A percentile compares a stretch with the other conserved stretches of the same genome.
Conservation (phyloP, 2,888 invertebrate species). For the Tanypteryx hageni region DNA sequence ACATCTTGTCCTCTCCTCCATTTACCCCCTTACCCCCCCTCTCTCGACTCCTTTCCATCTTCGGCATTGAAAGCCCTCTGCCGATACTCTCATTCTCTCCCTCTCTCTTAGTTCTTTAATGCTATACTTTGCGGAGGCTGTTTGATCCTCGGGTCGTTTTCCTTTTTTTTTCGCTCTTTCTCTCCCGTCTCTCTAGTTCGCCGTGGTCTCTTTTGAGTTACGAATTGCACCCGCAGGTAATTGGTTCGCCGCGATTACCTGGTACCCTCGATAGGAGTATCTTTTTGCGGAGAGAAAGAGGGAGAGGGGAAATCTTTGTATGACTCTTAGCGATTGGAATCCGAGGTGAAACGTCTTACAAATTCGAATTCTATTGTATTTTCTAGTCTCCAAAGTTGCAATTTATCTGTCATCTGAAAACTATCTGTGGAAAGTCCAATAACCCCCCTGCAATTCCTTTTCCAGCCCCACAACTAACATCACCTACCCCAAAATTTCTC, state of each 20-base stretch:
- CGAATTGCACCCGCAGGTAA: conserved; percentile 19
- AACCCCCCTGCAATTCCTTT: too few species aligned
- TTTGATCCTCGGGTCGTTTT: not conserved
- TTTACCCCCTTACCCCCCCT: not conserved
- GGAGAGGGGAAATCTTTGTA: not conserved
- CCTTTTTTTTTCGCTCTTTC: not conserved
- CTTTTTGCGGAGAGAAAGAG: not conserved
- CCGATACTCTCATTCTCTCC: not conserved
- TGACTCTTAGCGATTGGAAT: not conserved
- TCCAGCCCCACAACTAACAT: not conserved
- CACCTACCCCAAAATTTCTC: too few species aligned
- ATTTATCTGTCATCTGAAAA: not conserved
- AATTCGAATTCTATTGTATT: conserved; percentile 10
- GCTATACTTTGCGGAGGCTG: not conserved
- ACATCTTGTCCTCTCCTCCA: not conserved
- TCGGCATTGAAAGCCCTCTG: not conserved
- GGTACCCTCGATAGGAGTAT: not conserved
- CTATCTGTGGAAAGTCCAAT: not conserved
- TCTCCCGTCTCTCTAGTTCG: not conserved
- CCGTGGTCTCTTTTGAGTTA: conserved; percentile 14
- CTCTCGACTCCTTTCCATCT: not conserved
- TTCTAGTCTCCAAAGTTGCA: not conserved
- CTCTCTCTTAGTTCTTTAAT: conserved; percentile 1
- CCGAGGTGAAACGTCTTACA: not conserved
- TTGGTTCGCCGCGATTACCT: conserved; percentile 16